Evolutionary conservation across 2,797 vertebrate species (phyloP), one percentile per base, ranked within the genome.

Genomic region (Cichlasoma orientale): DNA sequence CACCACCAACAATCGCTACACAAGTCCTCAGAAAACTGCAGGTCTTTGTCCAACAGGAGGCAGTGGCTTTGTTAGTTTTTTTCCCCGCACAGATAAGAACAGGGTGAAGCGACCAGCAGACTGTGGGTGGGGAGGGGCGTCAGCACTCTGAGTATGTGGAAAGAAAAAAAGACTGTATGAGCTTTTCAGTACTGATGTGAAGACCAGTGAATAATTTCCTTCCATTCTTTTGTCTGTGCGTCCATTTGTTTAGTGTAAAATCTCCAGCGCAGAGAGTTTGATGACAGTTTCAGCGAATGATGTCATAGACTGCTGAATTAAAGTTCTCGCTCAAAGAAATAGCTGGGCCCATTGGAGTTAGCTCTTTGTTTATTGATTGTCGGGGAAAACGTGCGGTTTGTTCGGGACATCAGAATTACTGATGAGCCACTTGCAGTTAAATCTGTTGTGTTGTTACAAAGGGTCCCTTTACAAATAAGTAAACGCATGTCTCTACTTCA

Each of bases 61-160:
- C 72, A 44, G 38, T 63, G 55, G 73, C 54, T 85, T 80, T 76
- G 52, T 72, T 68, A 27, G 2, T 74, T 47, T 21, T n/a, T 29
- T 10, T 0, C 44, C 44, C 8, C 58, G 3, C 27, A 14, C 66
- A 72, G 68, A 75, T 71, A 59, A 75, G 78, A 81, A 73, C 44
- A 74, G 74, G 54, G 74, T 78, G 69, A 82, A 41, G 79, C 27
- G 1, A 68, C 75, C 83, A 83, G 69, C 76, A 87, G 73, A 82
- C 80, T 80, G 76, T 81, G 76, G 74, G 78, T 74, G 77, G 78
- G 74, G 71, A 81, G 16, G 58, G 36, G 70, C 82, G 52, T 84
- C 59, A 75, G 80, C 47, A 19, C 13, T 81, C 70, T 33, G 25
- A 73, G 57, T 71, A 56, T 78, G 31, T 55, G 63, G 33, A 74